Evolutionary conservation across 2,888 invertebrate species (phyloP).

Genomic region (Gisinianus flammeolus): DNA sequence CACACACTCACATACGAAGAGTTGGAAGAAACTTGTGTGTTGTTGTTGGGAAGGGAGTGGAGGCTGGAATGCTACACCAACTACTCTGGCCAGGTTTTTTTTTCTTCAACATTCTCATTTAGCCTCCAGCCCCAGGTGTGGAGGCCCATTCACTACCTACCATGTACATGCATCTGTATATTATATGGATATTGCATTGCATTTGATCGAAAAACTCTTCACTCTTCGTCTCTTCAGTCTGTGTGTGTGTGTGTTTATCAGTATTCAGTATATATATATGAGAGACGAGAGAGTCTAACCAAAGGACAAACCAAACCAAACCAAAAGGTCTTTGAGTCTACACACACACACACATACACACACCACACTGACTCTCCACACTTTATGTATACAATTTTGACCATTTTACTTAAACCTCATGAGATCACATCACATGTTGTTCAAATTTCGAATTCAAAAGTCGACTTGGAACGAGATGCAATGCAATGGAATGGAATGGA

Average conservation of each 20-base stretch:
- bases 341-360: background rate
- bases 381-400: background rate
- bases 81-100: constrained; percentile 39
- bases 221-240: background rate
- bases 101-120: constrained; percentile 23
- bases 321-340: background rate
- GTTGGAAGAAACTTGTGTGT: constrained; percentile 1
- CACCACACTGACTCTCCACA: background rate
- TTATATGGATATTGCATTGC: background rate
- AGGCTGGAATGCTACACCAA: constrained; percentile 52
- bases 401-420: background rate
- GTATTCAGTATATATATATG: no score
- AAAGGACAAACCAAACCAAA: background rate
- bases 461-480: background rate
- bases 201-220: constrained; percentile 19
- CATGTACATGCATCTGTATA: background rate
- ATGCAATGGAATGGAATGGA: background rate
- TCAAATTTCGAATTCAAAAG: background rate
- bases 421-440: no score
- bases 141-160: background rate
- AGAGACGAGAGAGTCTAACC: background rate
- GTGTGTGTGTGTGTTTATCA: background rate
- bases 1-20: background rate
- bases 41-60: constrained; percentile 17
- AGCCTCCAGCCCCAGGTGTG: constrained; percentile 41